A percentile compares a stretch with the other conserved stretches of the same genome.
Evolutionary conservation across 1,140 invertebrate genomes (phyloP).

Genomic region (Planococcus citri): DNA sequence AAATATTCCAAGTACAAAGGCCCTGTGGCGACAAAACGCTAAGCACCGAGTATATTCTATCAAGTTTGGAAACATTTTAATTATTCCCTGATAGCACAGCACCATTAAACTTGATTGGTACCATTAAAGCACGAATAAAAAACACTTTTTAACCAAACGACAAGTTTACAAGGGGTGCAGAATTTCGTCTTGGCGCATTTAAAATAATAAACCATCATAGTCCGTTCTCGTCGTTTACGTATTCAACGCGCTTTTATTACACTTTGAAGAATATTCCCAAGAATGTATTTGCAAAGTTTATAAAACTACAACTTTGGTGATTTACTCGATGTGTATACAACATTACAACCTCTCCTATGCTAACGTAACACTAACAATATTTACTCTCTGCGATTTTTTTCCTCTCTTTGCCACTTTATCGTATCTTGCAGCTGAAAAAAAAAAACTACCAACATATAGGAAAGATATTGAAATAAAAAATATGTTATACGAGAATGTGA

Average conservation of each 20-base stretch:
- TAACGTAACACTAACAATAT: not conserved
- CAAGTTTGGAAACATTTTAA: too few relatives aligned
- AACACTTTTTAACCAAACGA: not conserved
- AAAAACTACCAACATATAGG: not conserved
- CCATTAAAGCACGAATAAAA: not conserved
- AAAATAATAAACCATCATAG: not conserved
- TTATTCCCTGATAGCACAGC: too few relatives aligned
- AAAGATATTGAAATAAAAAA: not conserved
- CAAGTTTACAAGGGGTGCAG: not conserved
- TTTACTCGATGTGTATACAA: too few relatives aligned
- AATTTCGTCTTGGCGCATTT: not conserved
- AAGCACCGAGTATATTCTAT: too few relatives aligned
- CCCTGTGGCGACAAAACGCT: too few relatives aligned
- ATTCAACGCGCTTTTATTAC: not conserved
- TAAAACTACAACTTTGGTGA: not conserved
- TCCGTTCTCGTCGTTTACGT: not conserved
- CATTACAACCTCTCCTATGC: too few relatives aligned
- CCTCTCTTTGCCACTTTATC: too few relatives aligned
- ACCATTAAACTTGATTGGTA: not conserved
- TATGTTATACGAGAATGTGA: not conserved
- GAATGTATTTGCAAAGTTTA: not conserved
- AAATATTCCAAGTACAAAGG: too few relatives aligned
- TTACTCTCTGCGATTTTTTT: not conserved
- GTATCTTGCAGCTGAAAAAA: too few relatives aligned
- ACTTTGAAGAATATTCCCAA: not conserved